These are phyloP conservation scores for Synergus laeviventris DNA, from an alignment of 2,888 invertebrate genomes.

Conservation along the genomic window DNA sequence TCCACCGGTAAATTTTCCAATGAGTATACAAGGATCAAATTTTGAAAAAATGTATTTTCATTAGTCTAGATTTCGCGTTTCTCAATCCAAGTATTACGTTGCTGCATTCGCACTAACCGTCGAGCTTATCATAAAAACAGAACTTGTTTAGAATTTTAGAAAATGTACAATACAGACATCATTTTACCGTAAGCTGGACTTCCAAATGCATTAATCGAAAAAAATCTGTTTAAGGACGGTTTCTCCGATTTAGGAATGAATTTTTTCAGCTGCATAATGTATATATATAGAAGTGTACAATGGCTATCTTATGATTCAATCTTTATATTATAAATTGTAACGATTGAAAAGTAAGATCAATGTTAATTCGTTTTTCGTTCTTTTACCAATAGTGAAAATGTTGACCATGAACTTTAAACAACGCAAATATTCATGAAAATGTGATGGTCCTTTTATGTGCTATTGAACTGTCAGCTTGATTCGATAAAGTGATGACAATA, in stretches of 20 bases:
- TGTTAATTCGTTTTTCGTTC: neutral
- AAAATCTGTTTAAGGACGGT: neutral
- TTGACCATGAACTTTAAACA: too few species aligned
- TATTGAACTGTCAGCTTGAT: neutral
- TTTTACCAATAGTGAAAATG: too few species aligned
- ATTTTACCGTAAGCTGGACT: slow-evolving; percentile 3
- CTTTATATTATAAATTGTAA: neutral
- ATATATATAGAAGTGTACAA: neutral
- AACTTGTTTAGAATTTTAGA: neutral
- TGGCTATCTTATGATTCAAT: neutral
- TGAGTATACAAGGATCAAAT: neutral
- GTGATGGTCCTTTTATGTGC: neutral
- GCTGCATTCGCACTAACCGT: slow-evolving; percentile 32
- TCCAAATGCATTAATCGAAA: neutral
- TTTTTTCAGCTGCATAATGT: neutral
- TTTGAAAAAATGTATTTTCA: slow-evolving; percentile 1
- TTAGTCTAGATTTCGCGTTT: slow-evolving; percentile 27
- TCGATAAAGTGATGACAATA: slow-evolving; percentile 36
- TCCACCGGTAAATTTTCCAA: neutral
- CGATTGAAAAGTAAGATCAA: neutral
- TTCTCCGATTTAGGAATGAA: neutral
- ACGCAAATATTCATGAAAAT: neutral
- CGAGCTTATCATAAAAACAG: neutral
- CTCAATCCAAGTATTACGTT: slow-evolving; percentile 19
- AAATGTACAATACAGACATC: neutral